Evolutionary conservation across 2,888 invertebrate genomes (phyloP), one percentile per base, ranked within the genome.

Genomic region (Stenotaenia linearis): DNA sequence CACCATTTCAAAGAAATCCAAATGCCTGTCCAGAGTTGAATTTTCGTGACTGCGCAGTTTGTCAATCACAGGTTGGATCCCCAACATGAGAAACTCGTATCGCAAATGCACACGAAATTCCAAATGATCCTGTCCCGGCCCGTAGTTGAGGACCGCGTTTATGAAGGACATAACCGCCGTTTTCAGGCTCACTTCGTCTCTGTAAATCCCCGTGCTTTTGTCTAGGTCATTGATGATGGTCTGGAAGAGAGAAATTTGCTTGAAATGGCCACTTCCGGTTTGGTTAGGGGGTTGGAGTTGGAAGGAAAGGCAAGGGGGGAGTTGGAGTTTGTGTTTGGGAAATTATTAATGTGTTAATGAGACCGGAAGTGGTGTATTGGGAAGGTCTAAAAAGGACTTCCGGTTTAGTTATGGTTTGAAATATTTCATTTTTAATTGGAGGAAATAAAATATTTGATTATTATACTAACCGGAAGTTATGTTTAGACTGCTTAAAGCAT

Each of bases 1-100:
- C 25, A 97, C 94, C 96, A 98, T 97, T 88, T 98, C 98, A 88
- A 98, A 98, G 88, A 98, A 96, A 86, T 98, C 98, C 87, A 98
- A 91, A 91, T 98, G 98, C 84, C 88, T 91, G 86, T 97, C 95
- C 79, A 97, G 88, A 0, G 96, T 97, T 84, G 96, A 95, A 87
- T 97, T 97, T 85, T 97, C 96, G 86, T 96, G 95, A 84, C 92
- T 92, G 78, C 96, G 89, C 21, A 98, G 89, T 86, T 97, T 97
- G 84, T 97, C 96, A 82, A 98, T 96, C 21, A 97, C 92, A 30
- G 97, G 97, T 83, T 97, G 95, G 83, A 98, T 96, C 21, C 98
- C 98, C 82, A 98, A 89, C 96, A 98, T 96, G 32, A 98, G 89
- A 82, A 98, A 91, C 86, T 98, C 98, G 85, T 97, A 98, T 86